Conservation (phyloP, 2,888 invertebrate species). For the Dorcus parallelipipedus region DNA sequence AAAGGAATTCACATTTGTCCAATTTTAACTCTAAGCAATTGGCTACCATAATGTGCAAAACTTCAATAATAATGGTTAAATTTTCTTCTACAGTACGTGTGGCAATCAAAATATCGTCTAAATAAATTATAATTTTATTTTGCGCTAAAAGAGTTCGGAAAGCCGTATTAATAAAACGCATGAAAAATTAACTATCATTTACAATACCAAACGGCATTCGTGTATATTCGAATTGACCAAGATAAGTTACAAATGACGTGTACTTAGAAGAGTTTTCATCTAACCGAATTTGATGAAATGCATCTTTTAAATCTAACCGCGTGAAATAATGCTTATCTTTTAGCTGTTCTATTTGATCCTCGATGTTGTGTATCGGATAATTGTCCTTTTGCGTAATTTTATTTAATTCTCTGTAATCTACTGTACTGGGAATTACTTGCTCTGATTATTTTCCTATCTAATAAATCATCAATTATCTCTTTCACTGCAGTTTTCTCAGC, state of each 20-base stretch:
- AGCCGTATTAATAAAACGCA: slow-evolving; percentile 16
- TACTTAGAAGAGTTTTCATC: background rate
- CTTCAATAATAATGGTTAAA: slow-evolving; percentile 27
- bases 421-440: background rate
- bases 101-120: slow-evolving; percentile 9
- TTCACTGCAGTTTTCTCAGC: background rate
- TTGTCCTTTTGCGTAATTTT: background rate
- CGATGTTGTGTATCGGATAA: background rate
- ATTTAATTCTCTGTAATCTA: background rate
- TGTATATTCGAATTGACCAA: background rate
- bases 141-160: slow-evolving; percentile 29
- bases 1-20: slow-evolving; percentile 38
- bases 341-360: background rate
- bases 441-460: background rate
- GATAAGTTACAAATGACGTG: slow-evolving; percentile 1
- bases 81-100: slow-evolving; percentile 26
- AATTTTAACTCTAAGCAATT: slow-evolving; percentile 34
- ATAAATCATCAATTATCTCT: background rate
- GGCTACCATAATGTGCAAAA: slow-evolving; percentile 26
- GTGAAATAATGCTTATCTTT: background rate
- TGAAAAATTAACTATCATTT: background rate
- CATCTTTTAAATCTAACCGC: background rate
- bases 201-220: background rate
- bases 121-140: slow-evolving; percentile 11
- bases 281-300: background rate